Conservation (phyloP, 2,797 vertebrate genomes). For the Gephyroberyx darwinii region DNA sequence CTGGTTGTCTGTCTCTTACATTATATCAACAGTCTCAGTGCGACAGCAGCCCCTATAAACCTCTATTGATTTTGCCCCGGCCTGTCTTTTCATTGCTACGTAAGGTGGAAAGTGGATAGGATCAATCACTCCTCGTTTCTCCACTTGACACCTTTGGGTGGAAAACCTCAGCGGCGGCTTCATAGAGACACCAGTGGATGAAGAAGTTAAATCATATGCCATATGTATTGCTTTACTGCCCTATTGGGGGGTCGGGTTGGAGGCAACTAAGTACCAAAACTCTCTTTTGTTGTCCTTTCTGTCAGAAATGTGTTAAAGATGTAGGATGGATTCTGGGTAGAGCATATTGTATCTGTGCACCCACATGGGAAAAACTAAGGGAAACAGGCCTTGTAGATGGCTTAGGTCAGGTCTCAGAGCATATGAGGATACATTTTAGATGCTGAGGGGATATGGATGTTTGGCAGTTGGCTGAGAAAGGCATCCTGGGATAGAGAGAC, state of each 20-base stretch:
- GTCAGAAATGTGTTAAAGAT: slow-evolving; percentile 7
- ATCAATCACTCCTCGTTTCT: slow-evolving; percentile 59
- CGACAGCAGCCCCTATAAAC: slow-evolving; percentile 45
- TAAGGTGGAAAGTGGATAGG: slow-evolving; percentile 38
- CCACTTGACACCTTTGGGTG: slow-evolving; percentile 28
- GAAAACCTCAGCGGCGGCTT: slow-evolving; percentile 14
- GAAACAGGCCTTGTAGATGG: slow-evolving; percentile 22
- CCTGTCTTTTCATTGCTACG: slow-evolving; percentile 60
- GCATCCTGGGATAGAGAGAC: slow-evolving; percentile 25
- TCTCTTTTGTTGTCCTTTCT: not conserved
- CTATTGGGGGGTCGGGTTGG: not conserved
- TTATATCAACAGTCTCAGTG: slow-evolving; percentile 27
- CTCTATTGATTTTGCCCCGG: slow-evolving; percentile 58
- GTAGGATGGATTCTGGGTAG: not conserved
- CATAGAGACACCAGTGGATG: slow-evolving; percentile 6
- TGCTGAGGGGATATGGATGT: not conserved
- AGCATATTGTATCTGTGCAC: not conserved
- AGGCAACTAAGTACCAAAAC: not conserved
- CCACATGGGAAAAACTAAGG: not conserved
- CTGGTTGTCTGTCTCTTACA: not conserved
- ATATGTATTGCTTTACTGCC: slow-evolving; percentile 6
- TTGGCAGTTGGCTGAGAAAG: slow-evolving; percentile 27
- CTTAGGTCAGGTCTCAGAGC: slow-evolving; percentile 26
- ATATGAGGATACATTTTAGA: slow-evolving; percentile 1
- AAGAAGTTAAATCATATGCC: slow-evolving; percentile 12